Evolutionary conservation across 2,113 vertebrate genomes (phyloP), one percentile per base, ranked within the genome.

Genomic region (Colistium nudipinnis): DNA sequence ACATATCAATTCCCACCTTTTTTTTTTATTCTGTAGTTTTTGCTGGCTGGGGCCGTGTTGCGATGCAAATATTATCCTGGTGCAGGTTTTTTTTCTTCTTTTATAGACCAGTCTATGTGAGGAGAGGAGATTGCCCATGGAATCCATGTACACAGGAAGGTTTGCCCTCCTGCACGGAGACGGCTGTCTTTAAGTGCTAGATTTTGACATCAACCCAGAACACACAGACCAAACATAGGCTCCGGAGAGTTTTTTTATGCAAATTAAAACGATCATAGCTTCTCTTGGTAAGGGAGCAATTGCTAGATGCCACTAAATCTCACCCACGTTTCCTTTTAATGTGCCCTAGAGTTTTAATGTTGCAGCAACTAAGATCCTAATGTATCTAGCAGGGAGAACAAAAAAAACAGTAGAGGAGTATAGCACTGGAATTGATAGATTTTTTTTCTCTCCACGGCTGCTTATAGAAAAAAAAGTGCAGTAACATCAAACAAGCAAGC

Each of bases 401-500:
- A n/a, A n/a, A n/a, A n/a, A n/a, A n/a, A n/a, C n/a, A n/a, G n/a
- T n/a, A n/a, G 56, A 14, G 33, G 16, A 70, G 6, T 20, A 33
- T n/a, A 33, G 17, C 14, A 39, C 19, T 31, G 7, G n/a, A 68
- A 80, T 77, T 27, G 68, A 78, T 80, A n/a, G n/a, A 31, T 65
- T 60, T 27, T 8, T 39, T 64, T 25, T 70, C 62, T 48, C 41
- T 68, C 62, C 62, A 22, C 38, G 59, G 45, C 66, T 51, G 8
- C 43, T 33, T 59, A 31, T 7, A 48, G 30, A 54, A 47, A 74
- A 72, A 77, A 72, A 75, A 25, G 62, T n/a, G 14, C 70, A 64
- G 55, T 79, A 76, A 71, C 74, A 82, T 81, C 62, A 82, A 74
- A 70, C 47, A 44, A 35, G 60, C 1, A 1, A 77, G 57, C 74